phyloP scores from a whole-genome alignment of 1,140 invertebrate species.

The Radopholus similis region DNA sequence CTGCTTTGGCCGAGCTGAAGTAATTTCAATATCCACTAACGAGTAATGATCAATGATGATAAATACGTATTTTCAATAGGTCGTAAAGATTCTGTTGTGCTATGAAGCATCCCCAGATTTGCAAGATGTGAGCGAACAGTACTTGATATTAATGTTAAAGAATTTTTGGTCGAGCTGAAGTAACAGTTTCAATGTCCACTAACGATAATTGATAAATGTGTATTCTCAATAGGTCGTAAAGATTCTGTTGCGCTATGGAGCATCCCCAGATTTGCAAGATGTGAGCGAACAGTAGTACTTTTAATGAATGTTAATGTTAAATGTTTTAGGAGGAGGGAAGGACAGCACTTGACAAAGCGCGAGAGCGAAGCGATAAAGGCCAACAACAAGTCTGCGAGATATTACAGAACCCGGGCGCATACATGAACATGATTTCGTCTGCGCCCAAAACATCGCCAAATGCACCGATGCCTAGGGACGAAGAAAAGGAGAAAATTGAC shows the following conservation, averaged over 20 bases:
- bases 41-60: conserved; percentile 1
- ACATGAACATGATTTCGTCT: conserved; percentile 51
- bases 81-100: conserved; percentile 73
- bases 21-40: conserved; percentile 60
- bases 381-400: conserved; percentile 78
- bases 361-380: conserved; percentile 91
- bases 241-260: conserved; percentile 85
- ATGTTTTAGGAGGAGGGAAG: conserved; percentile 70
- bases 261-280: conserved; percentile 92
- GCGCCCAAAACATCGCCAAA: no score
- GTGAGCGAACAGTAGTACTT: neutral
- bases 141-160: no score
- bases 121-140: conserved; percentile 65
- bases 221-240: conserved; percentile 60
- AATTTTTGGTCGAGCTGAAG: conserved; percentile 13
- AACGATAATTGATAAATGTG: conserved; percentile 14
- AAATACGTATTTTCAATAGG: no score
- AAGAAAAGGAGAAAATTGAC: conserved; percentile 26
- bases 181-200: neutral
- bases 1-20: conserved; percentile 93
- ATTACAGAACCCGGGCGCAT: conserved; percentile 76
- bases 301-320: no score
- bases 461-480: conserved; percentile 14
- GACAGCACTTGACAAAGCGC: conserved; percentile 92
- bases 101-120: conserved; percentile 98